Evolutionary conservation across 2,797 vertebrate species (phyloP), one percentile per base, ranked within the genome.

Genomic region (Epinephelus coioides): DNA sequence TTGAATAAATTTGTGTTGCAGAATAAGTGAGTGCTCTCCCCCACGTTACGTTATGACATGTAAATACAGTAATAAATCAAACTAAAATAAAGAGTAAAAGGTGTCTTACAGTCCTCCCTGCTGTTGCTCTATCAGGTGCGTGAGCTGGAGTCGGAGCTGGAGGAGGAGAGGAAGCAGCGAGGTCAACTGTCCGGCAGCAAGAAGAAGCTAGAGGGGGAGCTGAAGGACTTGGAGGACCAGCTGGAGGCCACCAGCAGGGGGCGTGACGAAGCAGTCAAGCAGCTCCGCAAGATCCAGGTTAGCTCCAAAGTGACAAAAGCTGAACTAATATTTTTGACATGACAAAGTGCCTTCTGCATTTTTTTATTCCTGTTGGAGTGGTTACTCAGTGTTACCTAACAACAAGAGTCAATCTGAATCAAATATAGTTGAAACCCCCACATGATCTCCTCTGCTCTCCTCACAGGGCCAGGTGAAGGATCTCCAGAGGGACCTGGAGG

Each of bases 181-280:
- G 93, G 93, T 25, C 84, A 95, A 76, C 95, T 96, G 0, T 93
- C 94, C 0, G 97, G 97, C 0, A 94, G 96, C 66, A 99, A 96
- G 91, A 99, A 99, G 95, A 99, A 99, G 94, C 88, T 99, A 84
- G 98, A 99, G 86, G 97, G 97, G 40, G 98, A 99, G 63, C 79
- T 98, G 30, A 99, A 97, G 78, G 97, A 99, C 85, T 89, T 96
- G 80, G 98, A 99, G 91, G 96, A 97, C 25, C 98, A 98, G 79
- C 93, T 96, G 25, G 98, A 99, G 85, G 96, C 96, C 2, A 95
- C 96, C 73, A 92, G 93, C 88, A 97, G 98, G 85, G 97, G 94
- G 19, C 92, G 98, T 4, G 98, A 99, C 1, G 98, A 99, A 72
- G 96, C 97, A 12, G 92, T 97, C 84, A 99, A 99, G 88, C 98